Conservation (phyloP, 37 sponge, comb jelly and placozoan species). For the Spongia lamella region DNA sequence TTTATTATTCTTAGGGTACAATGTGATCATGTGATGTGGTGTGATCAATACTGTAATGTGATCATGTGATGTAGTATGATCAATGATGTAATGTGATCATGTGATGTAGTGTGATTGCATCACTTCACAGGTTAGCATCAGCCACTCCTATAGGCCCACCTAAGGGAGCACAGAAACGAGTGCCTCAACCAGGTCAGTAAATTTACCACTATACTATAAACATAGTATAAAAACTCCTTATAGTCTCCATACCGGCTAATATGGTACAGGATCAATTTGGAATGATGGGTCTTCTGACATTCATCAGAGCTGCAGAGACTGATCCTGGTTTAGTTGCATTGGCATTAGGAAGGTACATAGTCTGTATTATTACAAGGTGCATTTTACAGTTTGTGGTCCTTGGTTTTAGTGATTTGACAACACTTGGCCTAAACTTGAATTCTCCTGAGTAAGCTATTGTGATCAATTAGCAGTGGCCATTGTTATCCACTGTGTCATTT, state of each 20-base stretch:
- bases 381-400: neutral
- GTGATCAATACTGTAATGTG: no score
- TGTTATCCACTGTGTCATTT: neutral
- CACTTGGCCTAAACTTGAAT: constrained; percentile 95
- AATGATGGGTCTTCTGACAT: constrained; percentile 95
- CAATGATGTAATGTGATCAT: no score
- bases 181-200: constrained; percentile 46
- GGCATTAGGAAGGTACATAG: constrained; percentile 90
- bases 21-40: no score
- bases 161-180: constrained; percentile 40
- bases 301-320: constrained; percentile 95
- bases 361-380: neutral
- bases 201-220: neutral
- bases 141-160: constrained; percentile 76
- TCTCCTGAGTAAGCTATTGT: constrained; percentile 84
- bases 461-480: no score
- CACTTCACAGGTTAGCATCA: neutral
- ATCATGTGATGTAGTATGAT: no score
- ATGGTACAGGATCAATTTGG: constrained; percentile 99
- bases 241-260: constrained; percentile 86
- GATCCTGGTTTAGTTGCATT: constrained; percentile 92
- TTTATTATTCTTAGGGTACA: no score
- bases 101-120: no score
- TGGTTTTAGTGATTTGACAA: constrained; percentile 86
- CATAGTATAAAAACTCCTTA: neutral